Evolutionary conservation across 2,113 vertebrate species (phyloP), one percentile per base, ranked within the genome.

Genomic region (Lycaon pictus): DNA sequence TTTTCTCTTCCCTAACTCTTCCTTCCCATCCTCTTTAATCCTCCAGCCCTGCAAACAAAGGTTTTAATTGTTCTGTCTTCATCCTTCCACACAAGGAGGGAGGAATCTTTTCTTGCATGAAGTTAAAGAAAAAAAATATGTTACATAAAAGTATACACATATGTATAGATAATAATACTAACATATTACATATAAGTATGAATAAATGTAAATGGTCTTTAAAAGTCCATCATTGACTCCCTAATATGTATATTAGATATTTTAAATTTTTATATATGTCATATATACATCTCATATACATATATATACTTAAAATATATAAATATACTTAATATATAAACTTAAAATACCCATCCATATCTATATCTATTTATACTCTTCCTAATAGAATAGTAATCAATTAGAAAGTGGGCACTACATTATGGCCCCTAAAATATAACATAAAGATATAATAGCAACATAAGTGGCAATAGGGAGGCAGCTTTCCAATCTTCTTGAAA

Each of bases 291-390:
- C 32, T 67, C 12, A 65, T 29, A 32, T 43, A 43, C 43, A 43
- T 20, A 67, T 67, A 32, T 32, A 56, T 25, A 9, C 71, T 87
- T 25, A 72, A 92, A 95, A 84, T 77, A 58, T 20, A 67, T 67
- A 32, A 43, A 1, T 32, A 56, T 25, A 9, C 71, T 87, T 25
- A 72, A 92, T 20, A 67, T 67, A 32, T 32, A 56, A n/a, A 9
- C 71, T 87, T 25, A 72, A 92, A 95, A 84, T 77, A 58, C 83
- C 79, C 32, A 85, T 48, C 86, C 19, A 55, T 72, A 55, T 69
- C 53, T 90, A 16, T 72, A 58, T 65, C 35, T 93, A 63, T 67
- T 51, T 82, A 72, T 85, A 77, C 12, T 55, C 37, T n/a, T 27
- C 37, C 62, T 90, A 80, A 29, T 63, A 72, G 48, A 48, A 48